phyloP scores from a whole-genome alignment of 1,140 invertebrate species.

The Anthonomus grandis region DNA sequence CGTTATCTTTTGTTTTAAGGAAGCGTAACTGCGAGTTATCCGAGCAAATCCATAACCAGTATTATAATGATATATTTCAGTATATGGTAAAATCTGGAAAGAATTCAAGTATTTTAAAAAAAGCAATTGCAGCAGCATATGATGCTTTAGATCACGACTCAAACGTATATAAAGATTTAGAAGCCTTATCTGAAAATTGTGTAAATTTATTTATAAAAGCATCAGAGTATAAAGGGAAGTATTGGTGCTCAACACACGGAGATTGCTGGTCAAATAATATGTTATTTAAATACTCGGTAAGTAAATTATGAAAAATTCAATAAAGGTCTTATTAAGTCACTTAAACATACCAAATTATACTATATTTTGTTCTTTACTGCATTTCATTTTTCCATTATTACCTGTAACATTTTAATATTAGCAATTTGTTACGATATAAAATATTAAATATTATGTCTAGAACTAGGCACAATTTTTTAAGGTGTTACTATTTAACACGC shows the following conservation, averaged over 20 bases:
- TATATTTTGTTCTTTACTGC: too few species aligned
- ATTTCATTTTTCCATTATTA: too few species aligned
- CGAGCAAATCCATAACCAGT: too few species aligned
- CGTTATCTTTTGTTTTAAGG: conserved; percentile 45
- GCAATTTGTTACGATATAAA: too few species aligned
- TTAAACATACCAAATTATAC: too few species aligned
- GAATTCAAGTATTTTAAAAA: neutral
- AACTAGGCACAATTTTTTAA: too few species aligned
- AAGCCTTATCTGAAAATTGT: conserved; percentile 1
- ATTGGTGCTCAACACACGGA: conserved; percentile 14
- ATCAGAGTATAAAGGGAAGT: conserved; percentile 22
- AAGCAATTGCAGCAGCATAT: neutral
- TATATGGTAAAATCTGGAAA: neutral
- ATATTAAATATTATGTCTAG: too few species aligned
- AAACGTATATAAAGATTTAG: conserved; percentile 12
- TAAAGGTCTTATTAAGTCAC: too few species aligned
- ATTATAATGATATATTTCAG: conserved; percentile 39
- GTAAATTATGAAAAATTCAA: too few species aligned
- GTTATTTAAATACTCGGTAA: conserved; percentile 25
- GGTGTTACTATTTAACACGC: conserved; percentile 1
- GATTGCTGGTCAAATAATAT: conserved; percentile 28
- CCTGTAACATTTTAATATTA: too few species aligned
- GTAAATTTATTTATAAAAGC: conserved; percentile 7
- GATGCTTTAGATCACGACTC: neutral
- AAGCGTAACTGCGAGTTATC: conserved; percentile 37